Base-by-base conservation (phyloP, 2,888 invertebrate genomes). In the Andrena chrysosceles region DNA sequence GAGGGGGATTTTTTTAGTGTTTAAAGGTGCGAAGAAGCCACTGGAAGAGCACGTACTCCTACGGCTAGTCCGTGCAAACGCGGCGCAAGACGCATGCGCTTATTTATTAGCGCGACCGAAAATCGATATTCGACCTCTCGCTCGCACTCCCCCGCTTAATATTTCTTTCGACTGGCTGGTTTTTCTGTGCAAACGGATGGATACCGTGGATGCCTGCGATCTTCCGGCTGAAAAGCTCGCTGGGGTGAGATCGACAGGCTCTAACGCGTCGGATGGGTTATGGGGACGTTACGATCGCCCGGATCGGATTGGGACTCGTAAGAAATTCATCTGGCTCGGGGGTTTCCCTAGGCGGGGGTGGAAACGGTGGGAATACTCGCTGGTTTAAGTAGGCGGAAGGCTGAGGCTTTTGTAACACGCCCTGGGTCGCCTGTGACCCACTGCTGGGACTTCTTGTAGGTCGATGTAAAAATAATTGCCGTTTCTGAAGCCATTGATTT, bases 21-120 rank as follows among this genome's bases (percentile, higher is more conserved):
- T 42, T 49, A 63, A 81, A 68, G 72, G 67, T 72, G 81, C 54
- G 81, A 74, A 70, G 81, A 75, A 75, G 73, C 81, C 23, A 31
- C 26, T 48, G 77, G 59, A 52, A 54, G 35, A 49, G 63, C 60
- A 63, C 76, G 67, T 63, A 64, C 59, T 64, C 26, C 16, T 73
- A 56, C 52, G 13, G n/a, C 31, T 35, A 62, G 31, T 26, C 49
- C n/a, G 69, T 69, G 54, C 29, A 63, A 72, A 59, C 81, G 78
- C 16, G 75, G 78, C 77, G 35, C 80, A 83, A 84, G 78, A 90
- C 92, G 92, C 92, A 91, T 92, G 92, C 92, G 92, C 90, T 86
- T 92, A 90, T 91, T 92, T 91, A 92, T 92, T 91, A 92, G 90
- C 90, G 89, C 89, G 91, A 92, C 89, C 89, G 89, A 91, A 92